Base-by-base conservation (phyloP, 2,113 vertebrate genomes). In the Nothobranchius furzeri region DNA sequence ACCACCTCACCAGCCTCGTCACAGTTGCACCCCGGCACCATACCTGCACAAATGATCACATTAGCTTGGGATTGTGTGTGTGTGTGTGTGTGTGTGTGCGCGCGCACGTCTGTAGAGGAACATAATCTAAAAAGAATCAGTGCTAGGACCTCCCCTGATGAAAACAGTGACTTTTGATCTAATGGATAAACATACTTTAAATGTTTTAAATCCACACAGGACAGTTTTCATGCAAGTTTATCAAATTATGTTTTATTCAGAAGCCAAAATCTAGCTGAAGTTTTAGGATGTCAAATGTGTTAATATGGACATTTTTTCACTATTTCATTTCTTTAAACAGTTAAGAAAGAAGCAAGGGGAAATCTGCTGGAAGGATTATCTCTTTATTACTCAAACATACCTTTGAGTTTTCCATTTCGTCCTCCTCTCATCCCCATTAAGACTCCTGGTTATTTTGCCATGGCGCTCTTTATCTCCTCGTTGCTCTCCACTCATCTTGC, bases 31-130 rank as follows among this genome's bases (percentile, higher is more conserved):
- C 69, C 75, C 54, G 9, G 68, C 75, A 68, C 64, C 73, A 20
- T 79, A 83, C 80, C 81, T 70, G 69, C 78, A 77, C 74, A 64
- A 53, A 70, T 51, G 78, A 79, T 77, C 70, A 37, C 60, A 75
- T 75, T 76, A 75, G 74, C 81, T 68, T 50, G 68, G 75, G 47
- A 83, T 58, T 75, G 56, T 60, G 81, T 7, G 48, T 50, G 48
- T 45, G 43, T 55, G n/a, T 69, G 46, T 60, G 42, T 30, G 30
- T 30, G 30, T 30, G 30, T 2, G 48, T 50, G 48, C 12, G 43
- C 36, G n/a, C 67, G 46, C 57, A 36, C 15, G 68, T 25, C 62
- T 68, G 47, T 24, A 48, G 36, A 45, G 68, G 62, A 56, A 59
- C 45, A 51, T 63, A 65, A 63, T 78, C 68, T 60, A 37, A 60